phyloP scores from a whole-genome alignment of 2,113 vertebrate species.

The Baryphthengus martii region DNA sequence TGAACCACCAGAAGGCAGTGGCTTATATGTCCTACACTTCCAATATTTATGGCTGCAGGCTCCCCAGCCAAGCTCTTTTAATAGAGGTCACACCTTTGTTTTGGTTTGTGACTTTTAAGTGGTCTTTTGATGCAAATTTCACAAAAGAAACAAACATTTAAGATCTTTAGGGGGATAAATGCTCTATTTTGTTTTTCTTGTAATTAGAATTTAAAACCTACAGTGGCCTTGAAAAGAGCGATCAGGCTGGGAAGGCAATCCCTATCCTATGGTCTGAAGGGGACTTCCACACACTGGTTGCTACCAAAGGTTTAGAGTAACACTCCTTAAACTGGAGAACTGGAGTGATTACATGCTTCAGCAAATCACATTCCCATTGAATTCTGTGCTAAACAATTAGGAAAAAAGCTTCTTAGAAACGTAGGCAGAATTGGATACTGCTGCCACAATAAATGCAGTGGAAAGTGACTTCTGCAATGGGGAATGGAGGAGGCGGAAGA shows the following conservation, averaged over 20 bases:
- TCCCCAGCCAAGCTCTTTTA: background rate
- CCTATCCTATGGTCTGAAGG: background rate
- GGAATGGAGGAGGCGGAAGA: background rate
- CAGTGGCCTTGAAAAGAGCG: background rate
- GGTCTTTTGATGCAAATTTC: background rate
- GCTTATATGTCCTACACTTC: background rate
- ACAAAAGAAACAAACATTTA: background rate
- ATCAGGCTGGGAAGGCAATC: background rate
- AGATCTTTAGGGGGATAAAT: background rate
- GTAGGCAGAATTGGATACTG: background rate
- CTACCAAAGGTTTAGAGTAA: background rate
- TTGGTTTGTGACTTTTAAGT: background rate
- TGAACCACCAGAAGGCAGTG: background rate
- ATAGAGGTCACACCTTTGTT: accelerated
- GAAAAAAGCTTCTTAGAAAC: background rate
- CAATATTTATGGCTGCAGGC: accelerated
- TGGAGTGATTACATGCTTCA: background rate
- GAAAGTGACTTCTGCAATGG: background rate
- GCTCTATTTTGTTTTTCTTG: background rate
- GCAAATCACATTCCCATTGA: background rate
- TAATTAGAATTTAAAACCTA: background rate
- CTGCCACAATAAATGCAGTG: background rate
- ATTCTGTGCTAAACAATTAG: background rate
- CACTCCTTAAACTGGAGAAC: background rate
- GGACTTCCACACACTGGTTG: background rate